Base-by-base conservation (phyloP, 2,888 invertebrate genomes). In the Lingula anatina region DNA sequence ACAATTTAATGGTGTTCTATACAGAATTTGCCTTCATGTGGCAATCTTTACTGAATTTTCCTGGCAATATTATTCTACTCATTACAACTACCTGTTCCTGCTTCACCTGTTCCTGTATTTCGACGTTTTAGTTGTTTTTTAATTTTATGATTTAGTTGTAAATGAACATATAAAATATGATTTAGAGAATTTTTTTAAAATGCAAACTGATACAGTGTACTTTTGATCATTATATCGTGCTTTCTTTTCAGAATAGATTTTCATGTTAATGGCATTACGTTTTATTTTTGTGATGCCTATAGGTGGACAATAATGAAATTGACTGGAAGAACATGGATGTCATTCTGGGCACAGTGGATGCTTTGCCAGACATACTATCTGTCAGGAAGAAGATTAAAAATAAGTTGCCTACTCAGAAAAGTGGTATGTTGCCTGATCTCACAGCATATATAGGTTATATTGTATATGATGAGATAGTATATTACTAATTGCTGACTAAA, bases 391-490 rank as follows among this genome's bases (percentile, higher is more conserved):
- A 54, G 41, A 54, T 73, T 5, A 59, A 57, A 50, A 64, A 68
- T 21, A 57, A 53, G 43, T 62, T 62, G 45, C 73, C 73, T 1
- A 54, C 53, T 42, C 59, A 58, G 45, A 59, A 51, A 25, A 64
- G 56, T 54, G 65, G 67, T 64, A 37, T 46, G 49, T 45, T 35
- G 9, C 35, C 23, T 44, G 3, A 1, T 5, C 2, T 7, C 31
- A n/a, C 2, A 18, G 26, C 7, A 39, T 9, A 7, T 9, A n/a
- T 39, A 9, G 18, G 39, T 7, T 39, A 18, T n/a, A 39, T 18
- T 12, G 7, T 18, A 9, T 7, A n/a, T 7, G 12, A 39, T 20
- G 7, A 20, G 7, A 18, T 9, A 39, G 7, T 39, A n/a, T 9
- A n/a, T 39, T 7, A 39, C 20, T 9, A 5, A 1, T 1, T n/a